Conservation (phyloP, 1,140 invertebrate species). For the Bilobella aurantiaca region DNA sequence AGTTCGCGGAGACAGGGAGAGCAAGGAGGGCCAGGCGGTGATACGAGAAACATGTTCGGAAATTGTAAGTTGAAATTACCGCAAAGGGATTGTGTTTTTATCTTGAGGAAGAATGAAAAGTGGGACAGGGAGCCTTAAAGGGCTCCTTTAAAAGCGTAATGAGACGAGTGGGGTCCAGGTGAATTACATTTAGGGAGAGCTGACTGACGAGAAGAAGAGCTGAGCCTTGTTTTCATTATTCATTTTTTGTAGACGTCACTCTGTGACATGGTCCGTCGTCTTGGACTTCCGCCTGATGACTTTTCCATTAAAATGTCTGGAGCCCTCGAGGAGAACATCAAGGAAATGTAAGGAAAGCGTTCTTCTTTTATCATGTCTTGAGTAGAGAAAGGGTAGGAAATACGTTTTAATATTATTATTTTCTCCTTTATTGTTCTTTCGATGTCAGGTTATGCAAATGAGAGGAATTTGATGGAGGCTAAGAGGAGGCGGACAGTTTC, state of each 20-base stretch:
- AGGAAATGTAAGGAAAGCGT: neutral
- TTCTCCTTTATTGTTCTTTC: neutral
- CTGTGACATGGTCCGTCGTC: slow-evolving; percentile 1
- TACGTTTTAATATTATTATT: neutral
- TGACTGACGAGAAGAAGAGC: neutral
- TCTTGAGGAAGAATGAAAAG: too few species aligned
- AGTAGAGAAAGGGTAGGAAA: too few species aligned
- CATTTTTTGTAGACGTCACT: neutral
- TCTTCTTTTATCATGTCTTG: neutral
- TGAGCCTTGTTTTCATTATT: neutral
- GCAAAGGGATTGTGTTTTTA: too few species aligned
- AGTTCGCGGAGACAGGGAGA: neutral
- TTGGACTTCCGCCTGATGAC: neutral
- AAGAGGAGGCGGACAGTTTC: slow-evolving; percentile 37
- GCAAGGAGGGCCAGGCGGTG: neutral
- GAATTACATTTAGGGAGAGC: neutral
- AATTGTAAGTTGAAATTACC: neutral
- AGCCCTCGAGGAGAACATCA: neutral
- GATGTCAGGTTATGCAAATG: slow-evolving; percentile 26
- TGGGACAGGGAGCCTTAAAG: too few species aligned
- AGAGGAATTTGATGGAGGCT: slow-evolving; percentile 21
- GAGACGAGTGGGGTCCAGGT: too few species aligned
- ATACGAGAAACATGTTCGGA: neutral
- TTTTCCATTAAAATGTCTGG: neutral
- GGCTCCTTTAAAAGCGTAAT: too few species aligned